Base-by-base conservation (phyloP, 2,888 invertebrate genomes). In the Alloscopus bannaensis region DNA sequence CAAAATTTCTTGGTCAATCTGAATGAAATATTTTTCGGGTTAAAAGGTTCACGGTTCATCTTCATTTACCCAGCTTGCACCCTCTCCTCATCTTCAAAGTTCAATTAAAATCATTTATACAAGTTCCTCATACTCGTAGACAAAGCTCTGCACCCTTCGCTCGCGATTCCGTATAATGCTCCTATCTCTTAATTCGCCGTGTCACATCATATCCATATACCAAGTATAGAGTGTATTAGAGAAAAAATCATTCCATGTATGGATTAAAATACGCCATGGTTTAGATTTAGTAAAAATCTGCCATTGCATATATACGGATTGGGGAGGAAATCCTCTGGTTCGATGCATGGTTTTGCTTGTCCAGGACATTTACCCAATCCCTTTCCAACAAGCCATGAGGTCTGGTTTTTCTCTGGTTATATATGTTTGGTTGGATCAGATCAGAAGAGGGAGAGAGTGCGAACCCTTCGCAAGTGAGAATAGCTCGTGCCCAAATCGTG, bases 1-100 rank as follows among this genome's bases (percentile, higher is more conserved):
- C 69, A 78, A 78, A 62, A n/a, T n/a, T 78, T 78, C 77, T 81
- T 73, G 81, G 69, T 60, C 13, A 68, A 80, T 75, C 69, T 68
- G 80, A 70, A 75, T 80, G 73, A 62, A 69, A 75, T 72, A n/a
- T n/a, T n/a, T n/a, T 29, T 69, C 64, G 77, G 80, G 73, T 80
- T 75, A 80, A 80, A 70, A 80, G 80, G 70, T 55, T 73, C 65
- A 70, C 77, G 69, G 62, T 77, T 62, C 42, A n/a, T 42, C 42
- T n/a, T 36, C 6, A 6, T 36, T 8, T 36, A 8, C 6, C n/a
- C 4, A 52, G 28, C 26, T 29, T 68, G 11, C 36, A 52, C 52
- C 52, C 24, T 45, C 13, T 13, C 36, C 36, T 36, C 36, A 36
- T 8, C 36, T 13, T 36, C n/a, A n/a, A n/a, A n/a, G n/a, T n/a